Base-by-base conservation (phyloP, 1,140 invertebrate genomes). In the Penaeus chinensis region DNA sequence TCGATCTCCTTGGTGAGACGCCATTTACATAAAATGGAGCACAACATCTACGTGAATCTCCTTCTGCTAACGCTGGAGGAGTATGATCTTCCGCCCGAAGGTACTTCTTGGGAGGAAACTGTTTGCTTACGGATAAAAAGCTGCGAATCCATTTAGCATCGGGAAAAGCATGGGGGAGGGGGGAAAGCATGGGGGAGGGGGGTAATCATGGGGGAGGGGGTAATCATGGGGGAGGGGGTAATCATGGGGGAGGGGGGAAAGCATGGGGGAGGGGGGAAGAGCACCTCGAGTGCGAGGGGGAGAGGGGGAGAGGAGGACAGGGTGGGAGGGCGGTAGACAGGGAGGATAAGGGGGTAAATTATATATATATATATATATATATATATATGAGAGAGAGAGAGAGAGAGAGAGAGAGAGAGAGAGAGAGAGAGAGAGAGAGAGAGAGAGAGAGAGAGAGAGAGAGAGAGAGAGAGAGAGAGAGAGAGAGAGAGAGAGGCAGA, bases 331-430 rank as follows among this genome's bases (percentile, higher is more conserved):
- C 27, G 22, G n/a, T 5, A 76, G 42, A 76, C 18, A 32, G 42
- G 63, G n/a, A 24, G 3, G n/a, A 66, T 19, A 66, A 24, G 3
- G 3, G 63, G 69, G 37, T 13, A 74, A n/a, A 74, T 13, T 0
- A 32, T 1, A 32, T 32, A n/a, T n/a, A n/a, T n/a, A n/a, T n/a
- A n/a, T n/a, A n/a, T n/a, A n/a, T n/a, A n/a, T n/a, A n/a, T n/a
- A n/a, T n/a, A n/a, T n/a, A n/a, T n/a, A n/a, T n/a, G 69, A 71
- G 69, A 71, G 69, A 71, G 69, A 71, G 69, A 71, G 69, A 71
- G 69, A 71, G 69, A 71, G 69, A 71, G 69, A 71, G 69, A 71
- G 69, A 71, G 69, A 71, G 69, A 71, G 69, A 71, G 69, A 71
- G 69, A 71, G 37, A 24, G 8, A 71, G 20, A 20, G 37, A 20